Base-by-base conservation (phyloP, 2,888 invertebrate species). In the Philereme vetulata region DNA sequence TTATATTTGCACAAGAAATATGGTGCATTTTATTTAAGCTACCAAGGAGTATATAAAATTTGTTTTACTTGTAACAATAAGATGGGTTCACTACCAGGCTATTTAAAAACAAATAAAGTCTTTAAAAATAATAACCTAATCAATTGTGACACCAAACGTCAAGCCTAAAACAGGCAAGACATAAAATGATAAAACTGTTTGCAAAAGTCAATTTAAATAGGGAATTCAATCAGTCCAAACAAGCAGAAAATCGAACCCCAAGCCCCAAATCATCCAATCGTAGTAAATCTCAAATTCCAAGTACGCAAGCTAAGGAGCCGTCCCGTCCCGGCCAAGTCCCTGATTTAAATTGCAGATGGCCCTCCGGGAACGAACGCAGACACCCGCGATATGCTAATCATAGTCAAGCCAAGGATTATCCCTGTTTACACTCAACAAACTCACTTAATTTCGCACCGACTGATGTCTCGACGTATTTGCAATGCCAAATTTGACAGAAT, bases 341-440 rank as follows among this genome's bases (percentile, higher is more conserved):
- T 89, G 89, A 92, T 92, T 91, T 92, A 90, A 91, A 91, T 91
- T 91, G 91, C 90, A 90, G 90, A 90, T 92, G 84, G 76, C 87
- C 85, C 83, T 80, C 80, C 85, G 85, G 85, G 60, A 80, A 75
- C 82, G 85, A 86, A 84, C 88, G 88, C 85, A 89, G 88, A 90
- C 90, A 87, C 80, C 85, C 88, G 88, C 90, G 91, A 90, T 90
- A 92, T 92, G 91, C 90, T 92, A 92, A 92, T 92, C 89, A 91
- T 89, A 90, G 88, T 81, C 88, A 87, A 91, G 90, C 90, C 81
- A 88, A 88, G 91, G 90, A 92, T 92, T 90, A 92, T 91, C 90
- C 90, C 90, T 90, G 90, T 92, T 91, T 91, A 92, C 91, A 90
- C 90, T 90, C 90, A 90, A 90, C 91, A 90, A 92, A 92, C 90